Percentiles rank a stretch among this genome's conserved stretches.
Conservation (phyloP, 2,888 invertebrate genomes). For the Cephalotes varians region DNA sequence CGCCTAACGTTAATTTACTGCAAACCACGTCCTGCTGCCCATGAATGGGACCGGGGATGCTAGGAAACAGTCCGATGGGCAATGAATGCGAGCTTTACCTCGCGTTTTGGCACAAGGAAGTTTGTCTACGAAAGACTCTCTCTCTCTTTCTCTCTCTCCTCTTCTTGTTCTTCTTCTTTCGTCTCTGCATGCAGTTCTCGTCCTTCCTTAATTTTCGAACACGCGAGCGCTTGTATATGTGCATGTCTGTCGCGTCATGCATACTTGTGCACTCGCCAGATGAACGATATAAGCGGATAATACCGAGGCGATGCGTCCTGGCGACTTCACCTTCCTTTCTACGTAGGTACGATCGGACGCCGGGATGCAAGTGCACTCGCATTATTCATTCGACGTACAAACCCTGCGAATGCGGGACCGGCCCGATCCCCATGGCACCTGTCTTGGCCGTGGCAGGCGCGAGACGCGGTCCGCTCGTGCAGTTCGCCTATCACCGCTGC, state of each 20-base stretch:
- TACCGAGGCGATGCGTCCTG: slow-evolving; percentile 15
- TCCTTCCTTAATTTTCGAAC: not conserved
- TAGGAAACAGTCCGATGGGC: slow-evolving; percentile 67
- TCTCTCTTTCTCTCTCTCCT: slow-evolving; percentile 10
- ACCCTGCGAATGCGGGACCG: slow-evolving; percentile 57
- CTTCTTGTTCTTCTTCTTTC: not conserved
- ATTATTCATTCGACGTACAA: slow-evolving; percentile 71
- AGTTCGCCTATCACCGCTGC: slow-evolving; percentile 59
- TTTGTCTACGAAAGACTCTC: slow-evolving; percentile 47
- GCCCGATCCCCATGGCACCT: slow-evolving; percentile 66
- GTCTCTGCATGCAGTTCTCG: not conserved
- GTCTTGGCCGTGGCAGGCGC: slow-evolving; percentile 61
- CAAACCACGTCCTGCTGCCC: slow-evolving; percentile 62
- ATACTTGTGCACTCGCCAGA: slow-evolving; percentile 21
- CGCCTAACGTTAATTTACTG: slow-evolving; percentile 71
- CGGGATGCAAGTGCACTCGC: slow-evolving; percentile 53
- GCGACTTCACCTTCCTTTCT: slow-evolving; percentile 48
- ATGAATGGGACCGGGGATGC: slow-evolving; percentile 62
- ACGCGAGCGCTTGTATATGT: not conserved
- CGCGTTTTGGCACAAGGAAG: slow-evolving; percentile 10
- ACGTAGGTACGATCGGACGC: slow-evolving; percentile 46
- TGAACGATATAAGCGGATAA: slow-evolving; percentile 36
- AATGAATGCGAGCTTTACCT: slow-evolving; percentile 65
- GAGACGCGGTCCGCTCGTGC: slow-evolving; percentile 50
- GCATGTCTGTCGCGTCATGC: not conserved